Conservation (phyloP, 2,888 invertebrate genomes). For the Caenorhabditis sp. region DNA sequence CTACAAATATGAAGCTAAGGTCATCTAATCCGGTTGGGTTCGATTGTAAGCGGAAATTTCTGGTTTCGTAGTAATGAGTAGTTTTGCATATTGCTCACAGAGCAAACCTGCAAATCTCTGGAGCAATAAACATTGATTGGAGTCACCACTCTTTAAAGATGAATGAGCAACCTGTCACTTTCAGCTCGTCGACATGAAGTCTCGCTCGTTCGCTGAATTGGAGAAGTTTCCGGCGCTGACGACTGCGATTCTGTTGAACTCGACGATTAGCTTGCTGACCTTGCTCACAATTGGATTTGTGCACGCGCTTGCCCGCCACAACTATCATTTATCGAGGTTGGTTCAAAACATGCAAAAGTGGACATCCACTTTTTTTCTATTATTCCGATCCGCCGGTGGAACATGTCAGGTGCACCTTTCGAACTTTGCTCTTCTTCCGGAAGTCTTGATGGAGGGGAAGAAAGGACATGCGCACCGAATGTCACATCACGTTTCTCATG, state of each 20-base stretch:
- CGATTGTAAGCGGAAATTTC: no score
- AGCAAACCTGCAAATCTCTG: no score
- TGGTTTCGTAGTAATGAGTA: no score
- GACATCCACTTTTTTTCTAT: not conserved
- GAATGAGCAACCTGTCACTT: constrained; percentile 25
- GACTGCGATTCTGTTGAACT: constrained; percentile 71
- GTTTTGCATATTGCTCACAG: not conserved
- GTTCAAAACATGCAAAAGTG: not conserved
- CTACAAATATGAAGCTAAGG: not conserved
- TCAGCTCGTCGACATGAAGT: constrained; percentile 50
- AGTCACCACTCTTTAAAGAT: not conserved
- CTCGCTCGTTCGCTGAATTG: constrained; percentile 63
- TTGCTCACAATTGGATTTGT: constrained; percentile 74
- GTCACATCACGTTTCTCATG: constrained; percentile 60
- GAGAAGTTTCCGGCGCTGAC: constrained; percentile 66
- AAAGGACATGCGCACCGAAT: constrained; percentile 47
- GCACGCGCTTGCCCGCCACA: constrained; percentile 71
- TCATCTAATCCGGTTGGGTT: no score
- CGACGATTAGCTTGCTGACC: constrained; percentile 72
- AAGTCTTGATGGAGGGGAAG: constrained; percentile 15
- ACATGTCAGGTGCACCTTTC: constrained; percentile 16
- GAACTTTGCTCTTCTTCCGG: constrained; percentile 4
- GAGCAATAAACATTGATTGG: not conserved
- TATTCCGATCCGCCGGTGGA: not conserved
- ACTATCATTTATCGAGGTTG: constrained; percentile 73